Evolutionary conservation across 2,797 vertebrate genomes (phyloP).

Genomic region (Champsocephalus gunnari): DNA sequence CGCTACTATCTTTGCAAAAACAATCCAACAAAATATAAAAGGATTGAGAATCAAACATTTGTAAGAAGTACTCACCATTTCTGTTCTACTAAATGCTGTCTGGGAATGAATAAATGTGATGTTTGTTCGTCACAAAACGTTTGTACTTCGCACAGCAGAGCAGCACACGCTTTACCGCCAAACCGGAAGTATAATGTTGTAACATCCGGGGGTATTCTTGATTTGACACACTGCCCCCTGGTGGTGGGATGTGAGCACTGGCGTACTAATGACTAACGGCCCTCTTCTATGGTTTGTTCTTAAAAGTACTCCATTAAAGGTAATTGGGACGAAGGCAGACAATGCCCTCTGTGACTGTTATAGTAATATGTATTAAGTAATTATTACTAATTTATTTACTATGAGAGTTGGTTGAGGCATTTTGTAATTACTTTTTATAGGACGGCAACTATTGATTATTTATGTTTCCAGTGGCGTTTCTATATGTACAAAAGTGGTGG

Average conservation of each 20-base stretch:
- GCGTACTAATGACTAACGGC: not conserved
- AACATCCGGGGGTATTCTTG: not conserved
- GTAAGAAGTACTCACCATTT: slow-evolving; percentile 69
- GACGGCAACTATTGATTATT: too few relatives aligned
- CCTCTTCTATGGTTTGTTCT: too few relatives aligned
- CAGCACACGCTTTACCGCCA: slow-evolving; percentile 80
- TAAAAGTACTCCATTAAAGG: not conserved
- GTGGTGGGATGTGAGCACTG: slow-evolving; percentile 1
- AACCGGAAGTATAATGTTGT: slow-evolving; percentile 69
- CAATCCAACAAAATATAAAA: accelerated
- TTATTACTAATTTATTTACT: too few relatives aligned
- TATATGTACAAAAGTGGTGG: too few relatives aligned
- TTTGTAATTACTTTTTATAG: too few relatives aligned
- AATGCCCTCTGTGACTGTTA: too few relatives aligned
- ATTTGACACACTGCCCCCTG: slow-evolving; percentile 32
- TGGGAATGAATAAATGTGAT: accelerated
- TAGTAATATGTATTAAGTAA: too few relatives aligned
- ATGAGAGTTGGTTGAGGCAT: too few relatives aligned
- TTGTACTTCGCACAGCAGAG: slow-evolving; percentile 15
- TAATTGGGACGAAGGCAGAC: not conserved
- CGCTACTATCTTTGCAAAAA: accelerated
- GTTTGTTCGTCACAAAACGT: slow-evolving; percentile 65
- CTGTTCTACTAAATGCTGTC: accelerated
- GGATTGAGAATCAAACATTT: accelerated
- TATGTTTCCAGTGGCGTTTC: too few relatives aligned